Percentiles rank a stretch among this genome's conserved stretches.
These are phyloP conservation scores for Elaeidobius kamerunicus DNA, from an alignment of 2,888 invertebrate genomes.

Conservation along the genomic window DNA sequence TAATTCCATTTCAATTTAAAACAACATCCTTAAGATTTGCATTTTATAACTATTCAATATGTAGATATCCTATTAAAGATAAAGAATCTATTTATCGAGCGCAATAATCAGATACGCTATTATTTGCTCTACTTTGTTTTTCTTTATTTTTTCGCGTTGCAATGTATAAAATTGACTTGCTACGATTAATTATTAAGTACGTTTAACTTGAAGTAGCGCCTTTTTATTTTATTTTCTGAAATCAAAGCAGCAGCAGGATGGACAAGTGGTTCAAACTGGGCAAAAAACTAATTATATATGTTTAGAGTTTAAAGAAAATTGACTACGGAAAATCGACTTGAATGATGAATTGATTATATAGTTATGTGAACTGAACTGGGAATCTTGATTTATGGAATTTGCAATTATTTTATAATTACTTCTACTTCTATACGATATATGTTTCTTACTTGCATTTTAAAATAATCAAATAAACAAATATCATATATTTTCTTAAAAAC, in stretches of 20 bases:
- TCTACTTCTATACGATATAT: no score
- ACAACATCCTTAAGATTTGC: conserved; percentile 17
- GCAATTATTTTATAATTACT: no score
- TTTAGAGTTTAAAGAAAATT: conserved; percentile 15
- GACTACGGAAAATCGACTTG: conserved; percentile 9
- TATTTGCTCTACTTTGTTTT: conserved; percentile 26
- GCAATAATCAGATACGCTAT: conserved; percentile 22
- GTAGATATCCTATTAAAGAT: conserved; percentile 23
- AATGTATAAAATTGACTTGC: conserved; percentile 6
- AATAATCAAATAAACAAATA: no score
- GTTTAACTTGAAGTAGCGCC: conserved; percentile 11
- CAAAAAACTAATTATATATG: conserved; percentile 22
- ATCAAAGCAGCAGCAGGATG: conserved; percentile 20
- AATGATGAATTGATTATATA: conserved; percentile 14
- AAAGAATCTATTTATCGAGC: conserved; percentile 24
- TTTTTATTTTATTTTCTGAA: conserved; percentile 7
- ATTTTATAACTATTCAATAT: conserved; percentile 18
- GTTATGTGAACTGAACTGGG: neutral
- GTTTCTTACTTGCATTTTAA: no score
- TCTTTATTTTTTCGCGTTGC: conserved; percentile 8
- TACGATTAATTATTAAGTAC: conserved; percentile 22
- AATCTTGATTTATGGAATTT: no score
- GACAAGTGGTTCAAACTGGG: conserved; percentile 8
- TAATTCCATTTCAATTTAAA: conserved; percentile 11
- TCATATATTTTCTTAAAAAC: no score